Conservation (phyloP, 2,888 invertebrate genomes). For the Aleiodes leptofemur region DNA sequence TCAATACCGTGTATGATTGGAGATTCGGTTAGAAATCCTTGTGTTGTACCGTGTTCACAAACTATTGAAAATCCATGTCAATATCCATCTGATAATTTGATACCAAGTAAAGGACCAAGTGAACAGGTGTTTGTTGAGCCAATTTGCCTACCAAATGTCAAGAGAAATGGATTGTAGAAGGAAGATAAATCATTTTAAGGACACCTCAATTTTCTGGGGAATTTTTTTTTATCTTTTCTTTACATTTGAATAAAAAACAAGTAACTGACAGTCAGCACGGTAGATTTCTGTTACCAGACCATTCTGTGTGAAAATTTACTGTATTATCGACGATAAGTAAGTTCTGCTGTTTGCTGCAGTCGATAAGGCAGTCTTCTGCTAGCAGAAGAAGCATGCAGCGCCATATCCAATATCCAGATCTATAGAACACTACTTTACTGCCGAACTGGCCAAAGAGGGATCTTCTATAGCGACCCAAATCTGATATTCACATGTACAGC, state of each 20-base stretch:
- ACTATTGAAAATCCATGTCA: slow-evolving; percentile 40
- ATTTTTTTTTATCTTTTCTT: neutral
- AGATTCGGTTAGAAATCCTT: slow-evolving; percentile 49
- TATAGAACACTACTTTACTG: too few relatives aligned
- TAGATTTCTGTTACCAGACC: neutral
- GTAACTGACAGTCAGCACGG: neutral
- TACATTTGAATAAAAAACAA: neutral
- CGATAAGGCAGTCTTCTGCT: neutral
- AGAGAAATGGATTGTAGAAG: slow-evolving; percentile 54
- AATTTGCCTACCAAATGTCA: slow-evolving; percentile 59
- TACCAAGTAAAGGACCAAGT: slow-evolving; percentile 11
- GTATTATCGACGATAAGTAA: neutral
- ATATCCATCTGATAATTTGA: slow-evolving; percentile 42
- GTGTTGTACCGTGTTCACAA: slow-evolving; percentile 46
- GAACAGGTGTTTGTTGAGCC: slow-evolving; percentile 57
- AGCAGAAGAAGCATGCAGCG: too few relatives aligned
- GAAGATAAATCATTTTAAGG: slow-evolving; percentile 26
- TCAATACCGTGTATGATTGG: slow-evolving; percentile 56
- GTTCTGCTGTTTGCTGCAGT: neutral
- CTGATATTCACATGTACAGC: too few relatives aligned
- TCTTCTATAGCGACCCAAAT: too few relatives aligned
- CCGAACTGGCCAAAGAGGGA: too few relatives aligned
- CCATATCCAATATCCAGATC: too few relatives aligned
- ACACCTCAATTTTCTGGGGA: neutral
- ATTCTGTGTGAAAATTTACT: neutral